phyloP scores from a whole-genome alignment of 2,888 invertebrate species.

The Lapara coniferarum region DNA sequence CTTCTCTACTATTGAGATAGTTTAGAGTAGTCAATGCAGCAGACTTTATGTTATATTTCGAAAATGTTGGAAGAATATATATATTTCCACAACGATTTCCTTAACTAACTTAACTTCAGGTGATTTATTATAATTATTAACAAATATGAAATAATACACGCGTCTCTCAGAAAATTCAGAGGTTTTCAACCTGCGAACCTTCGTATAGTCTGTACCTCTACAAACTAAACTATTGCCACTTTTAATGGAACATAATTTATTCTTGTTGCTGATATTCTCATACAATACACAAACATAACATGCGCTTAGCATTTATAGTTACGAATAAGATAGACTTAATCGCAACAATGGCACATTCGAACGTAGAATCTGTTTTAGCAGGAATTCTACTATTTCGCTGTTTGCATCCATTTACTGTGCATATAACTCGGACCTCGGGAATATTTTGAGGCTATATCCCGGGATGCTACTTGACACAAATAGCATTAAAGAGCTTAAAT shows the following conservation, averaged over 20 bases:
- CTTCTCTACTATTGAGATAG: no score
- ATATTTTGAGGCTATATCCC: background rate
- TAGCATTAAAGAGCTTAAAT: background rate
- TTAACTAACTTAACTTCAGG: no score
- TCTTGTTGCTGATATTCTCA: background rate
- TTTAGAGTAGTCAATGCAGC: no score
- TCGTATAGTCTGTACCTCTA: no score
- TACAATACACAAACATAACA: background rate
- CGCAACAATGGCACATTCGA: slow-evolving; percentile 10
- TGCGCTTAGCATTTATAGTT: background rate
- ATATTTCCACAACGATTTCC: no score
- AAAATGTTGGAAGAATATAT: no score
- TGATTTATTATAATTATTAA: no score
- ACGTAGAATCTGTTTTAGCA: slow-evolving; percentile 4
- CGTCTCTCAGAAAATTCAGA: no score
- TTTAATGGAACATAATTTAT: background rate
- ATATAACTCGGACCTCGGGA: background rate
- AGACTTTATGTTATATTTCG: no score
- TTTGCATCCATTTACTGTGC: slow-evolving; percentile 1
- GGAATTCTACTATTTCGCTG: slow-evolving; percentile 11
- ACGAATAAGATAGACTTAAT: slow-evolving; percentile 16
- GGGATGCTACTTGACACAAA: background rate
- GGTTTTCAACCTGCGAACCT: no score
- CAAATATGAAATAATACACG: no score
- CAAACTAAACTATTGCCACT: no score